phyloP scores from a whole-genome alignment of 2,113 vertebrate species.

The Tenrec ecaudatus region DNA sequence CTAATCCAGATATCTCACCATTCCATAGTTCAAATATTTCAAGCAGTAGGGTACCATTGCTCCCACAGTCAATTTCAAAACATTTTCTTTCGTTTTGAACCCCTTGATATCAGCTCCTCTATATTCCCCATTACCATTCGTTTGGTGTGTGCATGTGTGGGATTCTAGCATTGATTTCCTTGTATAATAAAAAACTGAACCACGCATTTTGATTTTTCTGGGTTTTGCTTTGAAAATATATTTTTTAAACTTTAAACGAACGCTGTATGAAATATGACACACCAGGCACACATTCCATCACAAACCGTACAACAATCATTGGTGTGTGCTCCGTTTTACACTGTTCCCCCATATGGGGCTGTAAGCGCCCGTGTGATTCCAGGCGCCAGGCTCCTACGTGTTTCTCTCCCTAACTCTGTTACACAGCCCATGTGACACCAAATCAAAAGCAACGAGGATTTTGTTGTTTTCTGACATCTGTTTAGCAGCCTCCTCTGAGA shows the following conservation, averaged over 20 bases:
- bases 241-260: neutral
- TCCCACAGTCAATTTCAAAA: too few relatives aligned
- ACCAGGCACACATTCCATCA: neutral
- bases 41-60: too few relatives aligned
- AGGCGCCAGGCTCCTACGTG: constrained; percentile 6
- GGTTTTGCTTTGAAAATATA: constrained; percentile 49
- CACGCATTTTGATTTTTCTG: neutral
- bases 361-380: neutral
- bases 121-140: too few relatives aligned
- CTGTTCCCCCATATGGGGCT: neutral
- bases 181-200: neutral
- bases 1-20: too few relatives aligned
- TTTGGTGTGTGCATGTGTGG: too few relatives aligned
- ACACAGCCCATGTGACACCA: constrained; percentile 18
- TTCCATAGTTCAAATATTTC: too few relatives aligned
- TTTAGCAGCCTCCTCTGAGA: constrained; percentile 51
- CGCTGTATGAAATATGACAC: constrained; percentile 27
- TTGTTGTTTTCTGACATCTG: constrained; percentile 57
- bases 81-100: too few relatives aligned
- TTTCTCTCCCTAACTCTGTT: constrained; percentile 56
- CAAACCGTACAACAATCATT: constrained; percentile 13
- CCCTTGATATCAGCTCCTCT: too few relatives aligned
- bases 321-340: neutral
- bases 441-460: constrained; percentile 65
- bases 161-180: neutral